Conservation (phyloP, 2,888 invertebrate genomes). For the Xanthorhoe designata region DNA sequence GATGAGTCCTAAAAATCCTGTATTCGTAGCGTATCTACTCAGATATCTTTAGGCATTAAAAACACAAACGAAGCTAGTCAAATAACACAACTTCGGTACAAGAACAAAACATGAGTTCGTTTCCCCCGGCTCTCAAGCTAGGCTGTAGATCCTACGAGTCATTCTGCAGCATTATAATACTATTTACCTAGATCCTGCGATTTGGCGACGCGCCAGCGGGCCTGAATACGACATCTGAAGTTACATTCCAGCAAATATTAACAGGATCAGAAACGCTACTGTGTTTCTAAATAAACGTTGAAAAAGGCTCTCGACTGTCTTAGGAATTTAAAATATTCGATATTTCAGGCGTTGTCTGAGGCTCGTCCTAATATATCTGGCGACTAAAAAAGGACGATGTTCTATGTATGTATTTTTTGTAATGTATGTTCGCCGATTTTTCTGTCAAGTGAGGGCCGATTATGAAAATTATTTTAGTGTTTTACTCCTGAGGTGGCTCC, state of each 20-base stretch:
- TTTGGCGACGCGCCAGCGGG: conserved; percentile 39
- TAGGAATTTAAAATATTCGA: too few species aligned
- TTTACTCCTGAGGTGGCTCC: too few species aligned
- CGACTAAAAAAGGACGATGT: too few species aligned
- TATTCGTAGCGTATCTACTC: too few species aligned
- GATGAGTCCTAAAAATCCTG: too few species aligned
- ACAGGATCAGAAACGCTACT: conserved; percentile 14
- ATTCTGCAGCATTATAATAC: conserved; percentile 30
- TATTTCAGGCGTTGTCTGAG: too few species aligned
- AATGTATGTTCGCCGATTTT: too few species aligned
- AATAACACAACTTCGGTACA: background rate
- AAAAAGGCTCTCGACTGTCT: background rate
- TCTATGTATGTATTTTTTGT: too few species aligned
- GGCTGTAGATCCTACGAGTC: conserved; percentile 23
- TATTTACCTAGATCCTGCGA: conserved; percentile 39
- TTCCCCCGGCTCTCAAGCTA: conserved; percentile 21
- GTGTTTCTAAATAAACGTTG: background rate
- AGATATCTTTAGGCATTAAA: background rate
- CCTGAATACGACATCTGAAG: conserved; percentile 41
- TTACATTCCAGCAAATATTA: conserved; percentile 51
- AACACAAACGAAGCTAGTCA: background rate
- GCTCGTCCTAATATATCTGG: too few species aligned
- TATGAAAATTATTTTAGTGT: too few species aligned
- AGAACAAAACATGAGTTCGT: conserved; percentile 8
- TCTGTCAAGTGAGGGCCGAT: too few species aligned